phyloP scores from a whole-genome alignment of 1,140 invertebrate genomes.

The Limonius californicus region DNA sequence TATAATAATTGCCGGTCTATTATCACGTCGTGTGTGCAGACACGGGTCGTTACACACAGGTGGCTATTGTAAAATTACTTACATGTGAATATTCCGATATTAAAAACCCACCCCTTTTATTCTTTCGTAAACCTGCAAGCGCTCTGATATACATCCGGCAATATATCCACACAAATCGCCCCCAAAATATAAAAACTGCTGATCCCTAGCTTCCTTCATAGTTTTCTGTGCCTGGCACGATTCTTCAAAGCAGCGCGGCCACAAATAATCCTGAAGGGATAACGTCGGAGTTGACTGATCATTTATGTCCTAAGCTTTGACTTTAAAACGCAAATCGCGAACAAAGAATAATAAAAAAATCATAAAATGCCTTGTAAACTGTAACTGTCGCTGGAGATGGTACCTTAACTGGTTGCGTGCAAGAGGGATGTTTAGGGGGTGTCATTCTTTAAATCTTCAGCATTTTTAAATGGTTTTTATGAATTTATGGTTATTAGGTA shows the following conservation, averaged over 20 bases:
- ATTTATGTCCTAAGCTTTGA: too few species aligned
- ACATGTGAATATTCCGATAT: neutral
- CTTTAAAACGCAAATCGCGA: too few species aligned
- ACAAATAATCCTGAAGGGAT: neutral
- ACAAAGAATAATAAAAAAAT: too few species aligned
- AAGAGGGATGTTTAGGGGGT: too few species aligned
- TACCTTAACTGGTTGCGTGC: too few species aligned
- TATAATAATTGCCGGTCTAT: constrained; percentile 15
- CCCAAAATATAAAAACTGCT: neutral
- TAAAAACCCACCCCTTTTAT: too few species aligned
- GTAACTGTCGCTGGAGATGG: too few species aligned
- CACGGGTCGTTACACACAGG: constrained; percentile 16
- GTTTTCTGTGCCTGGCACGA: constrained; percentile 3
- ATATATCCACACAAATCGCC: neutral
- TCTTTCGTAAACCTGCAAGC: neutral
- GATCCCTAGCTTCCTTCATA: neutral
- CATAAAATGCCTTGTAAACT: too few species aligned
- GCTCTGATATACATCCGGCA: neutral
- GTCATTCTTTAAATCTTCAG: neutral
- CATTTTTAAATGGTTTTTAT: too few species aligned
- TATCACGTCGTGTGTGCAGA: constrained; percentile 14
- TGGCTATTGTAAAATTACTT: constrained; percentile 6
- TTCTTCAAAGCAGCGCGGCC: neutral
- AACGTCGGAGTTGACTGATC: neutral
- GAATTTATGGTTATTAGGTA: too few species aligned